Evolutionary conservation across 2,888 invertebrate genomes (phyloP).

Genomic region (Heliconius hortense): DNA sequence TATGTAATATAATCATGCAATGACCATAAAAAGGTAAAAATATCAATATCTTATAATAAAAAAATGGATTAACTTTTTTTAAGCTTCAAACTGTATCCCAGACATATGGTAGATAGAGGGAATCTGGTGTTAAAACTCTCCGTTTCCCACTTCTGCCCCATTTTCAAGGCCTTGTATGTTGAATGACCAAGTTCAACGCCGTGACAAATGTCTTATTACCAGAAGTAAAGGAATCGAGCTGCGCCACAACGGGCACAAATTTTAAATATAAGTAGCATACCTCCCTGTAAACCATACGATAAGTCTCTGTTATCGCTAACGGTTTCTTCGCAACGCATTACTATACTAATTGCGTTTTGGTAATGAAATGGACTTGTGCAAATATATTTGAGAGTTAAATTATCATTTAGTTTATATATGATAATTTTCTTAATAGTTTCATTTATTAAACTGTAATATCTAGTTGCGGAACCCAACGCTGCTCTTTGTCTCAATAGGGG

Average conservation of each 20-base stretch:
- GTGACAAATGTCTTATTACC: not conserved
- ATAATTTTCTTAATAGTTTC: not conserved
- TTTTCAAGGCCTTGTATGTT: no score
- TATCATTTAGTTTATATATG: not conserved
- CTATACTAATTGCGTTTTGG: constrained; percentile 29
- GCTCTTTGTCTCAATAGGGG: no score
- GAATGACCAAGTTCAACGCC: not conserved
- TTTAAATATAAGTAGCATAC: constrained; percentile 18
- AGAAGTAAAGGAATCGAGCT: not conserved
- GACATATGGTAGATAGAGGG: no score
- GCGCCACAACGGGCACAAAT: not conserved
- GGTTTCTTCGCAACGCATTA: constrained; percentile 38
- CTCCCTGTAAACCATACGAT: constrained; percentile 43
- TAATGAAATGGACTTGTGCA: constrained; percentile 18
- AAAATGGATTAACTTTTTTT: no score
- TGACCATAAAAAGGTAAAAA: no score
- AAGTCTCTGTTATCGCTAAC: constrained; percentile 43
- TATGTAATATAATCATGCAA: no score
- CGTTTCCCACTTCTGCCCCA: no score
- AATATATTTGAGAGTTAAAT: not conserved
- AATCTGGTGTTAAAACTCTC: no score
- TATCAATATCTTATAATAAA: no score
- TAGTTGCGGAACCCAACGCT: not conserved
- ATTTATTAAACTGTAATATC: not conserved
- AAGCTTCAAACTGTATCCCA: no score